Percentiles rank a stretch among this genome's conserved stretches.
These are phyloP conservation scores for Strigops habroptila DNA, from an alignment of 2,113 vertebrate genomes.

Conservation along the genomic window DNA sequence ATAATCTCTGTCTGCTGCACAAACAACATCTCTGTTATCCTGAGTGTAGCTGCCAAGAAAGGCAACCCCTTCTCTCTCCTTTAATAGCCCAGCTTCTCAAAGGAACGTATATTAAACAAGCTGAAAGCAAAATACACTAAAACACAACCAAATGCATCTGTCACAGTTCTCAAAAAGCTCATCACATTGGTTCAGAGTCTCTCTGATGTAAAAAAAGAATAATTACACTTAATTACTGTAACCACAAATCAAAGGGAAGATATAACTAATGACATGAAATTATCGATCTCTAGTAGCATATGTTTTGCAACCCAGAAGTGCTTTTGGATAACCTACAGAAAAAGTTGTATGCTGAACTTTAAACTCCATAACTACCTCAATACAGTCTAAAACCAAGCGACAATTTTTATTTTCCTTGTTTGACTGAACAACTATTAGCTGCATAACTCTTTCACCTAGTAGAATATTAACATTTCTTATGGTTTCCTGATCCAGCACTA, in stretches of 20 bases:
- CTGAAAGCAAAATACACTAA: neutral
- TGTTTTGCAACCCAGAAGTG: rapidly evolving
- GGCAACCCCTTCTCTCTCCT: neutral
- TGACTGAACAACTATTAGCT: neutral
- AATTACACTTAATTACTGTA: neutral
- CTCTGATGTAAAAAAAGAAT: neutral
- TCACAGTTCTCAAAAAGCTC: neutral
- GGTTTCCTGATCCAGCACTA: neutral
- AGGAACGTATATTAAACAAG: neutral
- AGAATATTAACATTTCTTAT: neutral
- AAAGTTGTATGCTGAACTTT: neutral
- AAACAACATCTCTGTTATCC: neutral
- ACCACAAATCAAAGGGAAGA: neutral
- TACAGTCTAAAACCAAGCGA: neutral
- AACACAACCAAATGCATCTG: neutral
- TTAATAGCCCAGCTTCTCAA: neutral
- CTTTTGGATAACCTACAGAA: neutral
- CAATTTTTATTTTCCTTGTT: neutral
- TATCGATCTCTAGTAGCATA: neutral
- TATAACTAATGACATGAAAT: neutral
- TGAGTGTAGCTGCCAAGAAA: neutral
- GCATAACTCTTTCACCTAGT: neutral
- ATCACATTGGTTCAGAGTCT: neutral
- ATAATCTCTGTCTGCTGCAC: neutral
- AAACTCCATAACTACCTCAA: neutral